Base-by-base conservation (phyloP, 2,888 invertebrate genomes). In the Candidula unifasciata region DNA sequence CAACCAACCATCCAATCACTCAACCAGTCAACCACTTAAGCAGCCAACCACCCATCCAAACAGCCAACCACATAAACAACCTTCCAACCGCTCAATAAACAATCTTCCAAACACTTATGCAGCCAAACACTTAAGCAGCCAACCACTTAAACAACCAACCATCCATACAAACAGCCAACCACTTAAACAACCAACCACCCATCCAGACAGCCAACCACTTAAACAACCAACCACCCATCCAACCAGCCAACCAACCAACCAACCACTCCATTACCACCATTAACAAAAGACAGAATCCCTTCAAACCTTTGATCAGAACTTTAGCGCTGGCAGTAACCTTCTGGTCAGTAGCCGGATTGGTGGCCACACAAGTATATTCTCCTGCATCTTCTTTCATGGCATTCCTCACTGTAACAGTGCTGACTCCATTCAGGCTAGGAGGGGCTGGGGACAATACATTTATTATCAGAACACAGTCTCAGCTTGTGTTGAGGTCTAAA, bases 321-420 rank as follows among this genome's bases (percentile, higher is more conserved):
- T 90, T 89, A 6, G 91, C 90, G 18, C 88, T 85, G 16, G 89
- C 88, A 16, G 90, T 88, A 21, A 89, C 88, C 33, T 88, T 84
- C n/a, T 94, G 89, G 33, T 86, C 86, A n/a, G 93, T 93, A 24
- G 93, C 93, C 8, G 90, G 90, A 83, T 94, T 94, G 85, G 91
- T 90, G 24, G 93, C 93, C 30, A 93, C 88, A 89, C 94, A 94
- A 73, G 92, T 93, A 88, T 94, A 95, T 54, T 91, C 88, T 21
- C 93, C 93, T 8, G 90, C 92, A 86, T 93, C 92, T 52, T 90
- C 89, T 81, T 89, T 89, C 82, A 89, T 87, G 6, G 91, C 92
- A 87, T 92, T 91, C 24, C 89, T 87, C 44, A 93, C 90, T 5
- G 89, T 87, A 30, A 91, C 88, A 24, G 90, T 85, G 86, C 93